Evolutionary conservation across 2,113 vertebrate species (phyloP), one percentile per base, ranked within the genome.

Genomic region (Typhlomys cinereus): DNA sequence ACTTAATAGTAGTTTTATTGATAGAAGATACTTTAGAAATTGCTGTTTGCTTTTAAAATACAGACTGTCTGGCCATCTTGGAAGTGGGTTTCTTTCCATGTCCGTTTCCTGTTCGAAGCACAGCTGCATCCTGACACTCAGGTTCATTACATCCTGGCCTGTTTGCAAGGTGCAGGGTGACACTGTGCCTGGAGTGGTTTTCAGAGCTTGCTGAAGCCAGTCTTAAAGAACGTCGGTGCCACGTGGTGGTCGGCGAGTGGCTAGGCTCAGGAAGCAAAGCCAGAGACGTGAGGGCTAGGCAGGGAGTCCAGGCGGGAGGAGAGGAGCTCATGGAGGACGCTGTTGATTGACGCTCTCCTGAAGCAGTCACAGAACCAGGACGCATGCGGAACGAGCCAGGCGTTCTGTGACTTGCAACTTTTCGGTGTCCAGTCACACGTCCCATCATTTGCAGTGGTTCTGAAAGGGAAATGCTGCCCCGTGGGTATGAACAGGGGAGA

Each of bases 1-100:
- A 59, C 59, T 89, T 93, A 36, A 57, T 89, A 41, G 76, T 88
- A 57, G 41, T 74, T 62, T 90, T 85, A 27, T 82, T 94, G 74
- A 87, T 59, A 66, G 90, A 85, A 89, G 57, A 1, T 75, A 66
- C 31, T 81, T 91, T 46, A 11, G 75, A 82, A 89, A 66, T 83
- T 41, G 44, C 4, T 59, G 11, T 80, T 94, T 89, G 34, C 62
- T 90, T 92, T 88, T 48, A 87, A 67, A 92, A 81, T 61, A 34
- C 17, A 71, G 62, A 23, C 50, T 85, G 20, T 48, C 69, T 85
- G 75, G 17, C 34, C 85, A 1, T 80, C 48, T 87, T 92, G 29
- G 79, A 73, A 79, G 48, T 89, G 18, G 0, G 5, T 66, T 70
- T 79, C 13, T 69, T 90, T 85, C 18, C 25, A 11, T 81, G 80